Evolutionary conservation across 2,113 vertebrate genomes (phyloP).

Genomic region (Oplegnathus fasciatus): DNA sequence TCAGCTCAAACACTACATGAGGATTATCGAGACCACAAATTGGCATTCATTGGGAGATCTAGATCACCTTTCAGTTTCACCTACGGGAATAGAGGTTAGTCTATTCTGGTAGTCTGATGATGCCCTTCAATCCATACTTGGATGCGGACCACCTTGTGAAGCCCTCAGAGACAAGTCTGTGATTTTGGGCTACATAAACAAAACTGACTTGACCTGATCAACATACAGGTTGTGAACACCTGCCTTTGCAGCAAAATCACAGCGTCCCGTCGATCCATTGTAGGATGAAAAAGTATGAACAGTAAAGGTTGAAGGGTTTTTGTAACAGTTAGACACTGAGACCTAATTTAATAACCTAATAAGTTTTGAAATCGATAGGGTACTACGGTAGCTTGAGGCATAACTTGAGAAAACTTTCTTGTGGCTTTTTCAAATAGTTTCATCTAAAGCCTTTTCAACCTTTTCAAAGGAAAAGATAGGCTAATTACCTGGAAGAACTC

Average conservation of each 20-base stretch:
- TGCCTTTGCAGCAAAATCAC: background rate
- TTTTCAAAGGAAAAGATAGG: conserved; percentile 22
- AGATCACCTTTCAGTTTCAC: conserved; percentile 32
- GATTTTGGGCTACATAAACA: background rate
- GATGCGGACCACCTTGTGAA: background rate
- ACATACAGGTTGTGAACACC: background rate
- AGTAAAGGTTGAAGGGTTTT: background rate
- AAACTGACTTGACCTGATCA: background rate
- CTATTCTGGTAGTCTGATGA: conserved; percentile 28
- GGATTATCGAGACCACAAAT: conserved; percentile 35
- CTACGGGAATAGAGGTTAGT: background rate
- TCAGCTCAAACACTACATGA: conserved; percentile 11
- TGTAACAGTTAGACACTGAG: background rate
- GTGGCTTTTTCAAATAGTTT: background rate
- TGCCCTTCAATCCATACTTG: background rate
- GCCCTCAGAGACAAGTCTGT: rapidly evolving
- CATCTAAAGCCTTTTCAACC: conserved; percentile 9
- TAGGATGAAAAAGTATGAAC: background rate
- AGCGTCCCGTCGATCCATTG: background rate
- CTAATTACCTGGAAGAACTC: conserved; percentile 33
- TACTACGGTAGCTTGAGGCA: background rate
- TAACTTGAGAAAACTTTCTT: background rate
- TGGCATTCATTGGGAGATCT: conserved; percentile 20
- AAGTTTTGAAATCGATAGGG: background rate
- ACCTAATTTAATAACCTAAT: background rate